A percentile compares a stretch with the other conserved stretches of the same genome.
These are phyloP conservation scores for Lates calcarifer DNA, from an alignment of 2,113 vertebrate species.

Conservation along the genomic window DNA sequence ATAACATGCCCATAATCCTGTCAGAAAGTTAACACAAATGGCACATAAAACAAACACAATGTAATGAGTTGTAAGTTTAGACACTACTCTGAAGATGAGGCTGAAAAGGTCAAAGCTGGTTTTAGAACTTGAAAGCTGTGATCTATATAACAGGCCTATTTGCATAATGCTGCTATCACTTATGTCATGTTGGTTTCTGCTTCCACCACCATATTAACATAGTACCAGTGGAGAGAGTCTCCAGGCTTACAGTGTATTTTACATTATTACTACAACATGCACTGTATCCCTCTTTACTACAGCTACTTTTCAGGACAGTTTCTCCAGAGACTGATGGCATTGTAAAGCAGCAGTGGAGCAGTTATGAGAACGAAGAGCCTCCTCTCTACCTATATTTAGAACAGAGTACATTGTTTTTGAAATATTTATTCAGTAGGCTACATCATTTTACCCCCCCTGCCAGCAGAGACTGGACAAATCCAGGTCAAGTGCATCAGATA, in stretches of 20 bases:
- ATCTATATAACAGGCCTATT: slow-evolving; percentile 3
- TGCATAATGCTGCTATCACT: slow-evolving; percentile 13
- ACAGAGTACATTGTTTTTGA: slow-evolving; percentile 30
- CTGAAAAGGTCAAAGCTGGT: slow-evolving; percentile 28
- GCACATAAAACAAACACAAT: neutral
- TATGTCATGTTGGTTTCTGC: slow-evolving; percentile 8
- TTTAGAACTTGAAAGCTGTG: slow-evolving; percentile 21
- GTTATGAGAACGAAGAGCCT: neutral
- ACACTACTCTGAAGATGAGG: neutral
- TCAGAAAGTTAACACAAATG: neutral
- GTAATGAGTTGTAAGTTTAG: neutral
- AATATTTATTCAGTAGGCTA: slow-evolving; percentile 29
- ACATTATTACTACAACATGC: neutral
- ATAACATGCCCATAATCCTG: neutral
- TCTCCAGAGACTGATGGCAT: slow-evolving; percentile 17
- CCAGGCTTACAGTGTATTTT: neutral
- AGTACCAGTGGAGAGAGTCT: neutral
- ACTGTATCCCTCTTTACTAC: neutral
- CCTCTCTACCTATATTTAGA: slow-evolving; percentile 45
- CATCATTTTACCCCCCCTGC: neutral
- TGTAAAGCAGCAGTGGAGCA: slow-evolving; percentile 13
- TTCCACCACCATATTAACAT: neutral
- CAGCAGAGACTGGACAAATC: slow-evolving; percentile 13
- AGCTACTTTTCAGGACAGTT: slow-evolving; percentile 7
- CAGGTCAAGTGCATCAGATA: slow-evolving; percentile 39